Base-by-base conservation (phyloP, 2,888 invertebrate species). In the Brachyptera putata region DNA sequence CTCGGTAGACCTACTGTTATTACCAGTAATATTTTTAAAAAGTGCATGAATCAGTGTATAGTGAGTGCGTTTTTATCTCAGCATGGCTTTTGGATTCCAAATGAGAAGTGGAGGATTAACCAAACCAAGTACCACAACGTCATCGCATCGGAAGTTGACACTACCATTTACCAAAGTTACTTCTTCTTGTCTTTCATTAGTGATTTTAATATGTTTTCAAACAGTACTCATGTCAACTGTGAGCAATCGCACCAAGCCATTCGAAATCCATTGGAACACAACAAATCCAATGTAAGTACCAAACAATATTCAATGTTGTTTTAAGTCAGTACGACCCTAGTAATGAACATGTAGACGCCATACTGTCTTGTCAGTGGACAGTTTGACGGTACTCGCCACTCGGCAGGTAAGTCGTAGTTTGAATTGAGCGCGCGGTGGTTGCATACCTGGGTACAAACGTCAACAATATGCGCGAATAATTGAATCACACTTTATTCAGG, bases 211-310 rank as follows among this genome's bases (percentile, higher is more conserved):
- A 36, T 64, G 61, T 25, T 60, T 64, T 16, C 62, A 83, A 74
- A 82, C 83, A 75, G 80, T 82, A 71, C 77, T 83, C 69, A 81
- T 83, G 66, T 82, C 81, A 72, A 82, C 81, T 43, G 81, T 82
- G 77, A 85, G 84, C 72, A 87, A 87, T 75, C 87, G 88, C 77
- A 87, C 89, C 64, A 89, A 90, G 75, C 85, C 87, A 60, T 89
- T 89, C 78, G 88, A 86, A 78, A 89, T 91, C 77, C 90, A 91
- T 73, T 91, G 91, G 91, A 91, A 91, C 80, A 90, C 90, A 68
- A 88, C 90, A 66, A 91, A 91, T 75, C 90, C 91, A 75, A 91
- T 91, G 82, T 82, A 78, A 81, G 82, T 80, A 65, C 55, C n/a
- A n/a, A n/a, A n/a, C n/a, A n/a, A n/a, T n/a, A n/a, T n/a, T n/a